These are phyloP conservation scores for Rallus crepitans DNA, from an alignment of 2,797 vertebrate genomes.

Conservation along the genomic window DNA sequence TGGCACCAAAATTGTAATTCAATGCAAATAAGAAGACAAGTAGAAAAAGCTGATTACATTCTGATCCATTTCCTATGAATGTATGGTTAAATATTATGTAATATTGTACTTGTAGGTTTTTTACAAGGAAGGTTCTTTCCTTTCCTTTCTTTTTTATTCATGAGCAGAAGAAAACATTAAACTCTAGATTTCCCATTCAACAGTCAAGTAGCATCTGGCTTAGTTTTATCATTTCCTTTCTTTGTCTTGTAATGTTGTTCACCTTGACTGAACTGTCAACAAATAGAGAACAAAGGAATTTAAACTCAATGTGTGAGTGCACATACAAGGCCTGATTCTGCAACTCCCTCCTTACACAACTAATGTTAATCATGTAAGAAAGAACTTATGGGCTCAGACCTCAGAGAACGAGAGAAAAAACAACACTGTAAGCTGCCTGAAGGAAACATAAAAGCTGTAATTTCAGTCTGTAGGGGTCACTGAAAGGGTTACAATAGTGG, in stretches of 20 bases:
- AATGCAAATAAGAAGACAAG: slow-evolving; percentile 21
- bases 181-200: not conserved
- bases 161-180: slow-evolving; percentile 13
- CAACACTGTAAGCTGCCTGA: not conserved
- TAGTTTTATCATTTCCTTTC: not conserved
- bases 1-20: slow-evolving; percentile 31
- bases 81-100: not conserved
- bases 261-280: not conserved
- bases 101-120: not conserved
- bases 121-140: not conserved
- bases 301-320: not conserved
- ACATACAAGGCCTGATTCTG: not conserved
- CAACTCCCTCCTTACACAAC: not conserved
- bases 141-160: not conserved
- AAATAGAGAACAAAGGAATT: not conserved
- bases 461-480: not conserved
- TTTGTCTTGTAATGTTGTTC: not conserved
- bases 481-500: not conserved
- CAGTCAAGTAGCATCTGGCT: not conserved
- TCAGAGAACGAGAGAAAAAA: not conserved
- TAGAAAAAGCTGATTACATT: slow-evolving; percentile 31
- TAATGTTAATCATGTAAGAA: not conserved
- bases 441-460: not conserved
- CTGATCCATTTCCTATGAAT: slow-evolving; percentile 16
- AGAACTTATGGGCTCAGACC: not conserved